phyloP scores from a whole-genome alignment of 1,140 invertebrate species.

The Penaeus chinensis region DNA sequence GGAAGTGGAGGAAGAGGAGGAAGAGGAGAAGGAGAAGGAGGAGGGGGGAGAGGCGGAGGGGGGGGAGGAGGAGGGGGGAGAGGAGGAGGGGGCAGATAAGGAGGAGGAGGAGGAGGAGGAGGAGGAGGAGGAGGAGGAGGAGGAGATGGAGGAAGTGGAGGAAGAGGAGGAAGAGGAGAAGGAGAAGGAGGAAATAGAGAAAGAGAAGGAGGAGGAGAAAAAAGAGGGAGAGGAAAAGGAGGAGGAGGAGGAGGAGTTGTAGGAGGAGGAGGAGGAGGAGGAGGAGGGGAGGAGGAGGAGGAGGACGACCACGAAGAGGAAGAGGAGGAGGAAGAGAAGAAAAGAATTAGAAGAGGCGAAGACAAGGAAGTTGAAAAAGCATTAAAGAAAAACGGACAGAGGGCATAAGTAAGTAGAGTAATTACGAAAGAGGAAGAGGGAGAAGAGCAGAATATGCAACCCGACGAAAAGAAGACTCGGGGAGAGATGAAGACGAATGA shows the following conservation, averaged over 20 bases:
- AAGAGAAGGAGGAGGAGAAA: constrained; percentile 6
- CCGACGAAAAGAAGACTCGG: no score
- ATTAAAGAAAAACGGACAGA: neutral
- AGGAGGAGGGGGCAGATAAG: neutral
- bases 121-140: neutral
- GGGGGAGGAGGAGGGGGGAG: neutral
- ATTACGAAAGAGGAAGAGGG: no score
- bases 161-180: neutral
- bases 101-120: neutral
- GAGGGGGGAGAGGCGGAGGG: neutral
- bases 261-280: neutral
- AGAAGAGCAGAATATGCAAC: no score
- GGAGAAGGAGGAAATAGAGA: neutral
- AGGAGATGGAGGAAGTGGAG: no score
- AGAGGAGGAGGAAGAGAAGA: neutral
- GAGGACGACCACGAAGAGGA: neutral
- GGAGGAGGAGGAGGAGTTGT: neutral
- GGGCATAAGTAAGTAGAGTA: no score
- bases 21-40: constrained; percentile 9
- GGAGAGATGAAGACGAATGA: no score
- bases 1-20: constrained; percentile 3
- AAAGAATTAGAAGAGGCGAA: neutral
- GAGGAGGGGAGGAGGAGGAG: neutral
- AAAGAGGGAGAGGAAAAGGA: no score
- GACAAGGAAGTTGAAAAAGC: neutral